Evolutionary conservation across 2,113 vertebrate genomes (phyloP).

Genomic region (Mesitornis unicolor): DNA sequence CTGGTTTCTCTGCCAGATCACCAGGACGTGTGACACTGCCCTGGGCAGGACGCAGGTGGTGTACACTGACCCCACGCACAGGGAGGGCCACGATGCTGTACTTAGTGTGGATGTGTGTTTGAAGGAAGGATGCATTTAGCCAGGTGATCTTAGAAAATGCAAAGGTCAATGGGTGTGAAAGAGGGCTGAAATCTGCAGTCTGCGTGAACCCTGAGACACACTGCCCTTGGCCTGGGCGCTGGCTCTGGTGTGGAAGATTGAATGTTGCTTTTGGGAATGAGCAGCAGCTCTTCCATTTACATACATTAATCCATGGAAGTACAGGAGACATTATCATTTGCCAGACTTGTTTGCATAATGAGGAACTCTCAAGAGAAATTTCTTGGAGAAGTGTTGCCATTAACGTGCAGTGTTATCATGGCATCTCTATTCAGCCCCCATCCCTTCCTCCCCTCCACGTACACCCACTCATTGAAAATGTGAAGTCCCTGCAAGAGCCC

Average conservation of each 20-base stretch:
- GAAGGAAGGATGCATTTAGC: neutral
- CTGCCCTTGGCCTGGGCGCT: neutral
- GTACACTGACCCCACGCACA: neutral
- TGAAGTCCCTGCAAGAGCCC: neutral
- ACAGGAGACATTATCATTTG: constrained; percentile 48
- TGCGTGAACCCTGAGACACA: accelerated
- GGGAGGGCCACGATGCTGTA: accelerated
- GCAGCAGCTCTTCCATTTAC: constrained; percentile 36
- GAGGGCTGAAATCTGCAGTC: neutral
- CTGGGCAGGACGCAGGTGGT: neutral
- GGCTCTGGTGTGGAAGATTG: neutral
- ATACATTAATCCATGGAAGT: constrained; percentile 46
- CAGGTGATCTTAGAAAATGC: neutral
- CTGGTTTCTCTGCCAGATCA: neutral
- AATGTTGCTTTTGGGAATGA: constrained; percentile 6
- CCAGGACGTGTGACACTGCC: neutral
- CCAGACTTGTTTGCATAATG: constrained; percentile 61
- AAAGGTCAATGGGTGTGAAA: neutral
- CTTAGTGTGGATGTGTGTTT: accelerated
- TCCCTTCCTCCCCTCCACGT: neutral
- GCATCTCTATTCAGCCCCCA: neutral
- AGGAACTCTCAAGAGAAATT: constrained; percentile 47
- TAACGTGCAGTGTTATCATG: neutral
- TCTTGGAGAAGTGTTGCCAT: constrained; percentile 23
- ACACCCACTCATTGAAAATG: neutral